Base-by-base conservation (phyloP, 2,113 vertebrate genomes). In the Desmodus rotundus region DNA sequence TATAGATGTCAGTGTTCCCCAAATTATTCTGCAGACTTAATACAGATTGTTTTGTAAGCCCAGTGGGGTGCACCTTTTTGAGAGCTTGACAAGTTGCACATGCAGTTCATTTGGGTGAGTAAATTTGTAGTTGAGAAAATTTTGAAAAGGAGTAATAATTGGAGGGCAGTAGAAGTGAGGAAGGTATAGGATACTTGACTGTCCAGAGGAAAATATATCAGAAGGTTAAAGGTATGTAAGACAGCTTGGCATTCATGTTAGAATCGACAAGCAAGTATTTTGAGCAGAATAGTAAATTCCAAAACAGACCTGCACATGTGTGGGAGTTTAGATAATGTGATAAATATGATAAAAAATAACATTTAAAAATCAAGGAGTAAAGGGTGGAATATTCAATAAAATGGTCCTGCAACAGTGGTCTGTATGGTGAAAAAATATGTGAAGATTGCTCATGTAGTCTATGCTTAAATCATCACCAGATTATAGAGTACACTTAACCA, bases 301-400 rank as follows among this genome's bases (percentile, higher is more conserved):
- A 56, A 92, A 73, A 58, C 52, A 93, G 33, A 73, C 28, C 56
- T 89, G 61, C 14, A 65, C 72, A 63, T 72, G 4, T 63, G 13
- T 87, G 26, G 65, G 45, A 91, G 91, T 91, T 95, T 87, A 93
- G 77, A 58, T 58, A 91, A 95, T 89, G 54, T 76, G 58, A 90
- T 33, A 58, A 61, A 54, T 54, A 19, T 54, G 54, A 22, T 54
- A 54, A 24, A 81, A 92, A 92, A 4, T 63, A 36, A 54, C n/a
- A 91, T 87, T 90, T 83, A 86, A 77, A 86, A 86, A 68, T 81
- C 33, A 70, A 43, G 8, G 31, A 88, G 28, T 50, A 58, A 95
- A 74, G 52, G 17, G 72, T 63, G 16, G 31, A 36, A 3, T 92
- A 31, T 63, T 93, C 43, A 58, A 12, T 56, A 61, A 82, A 88